Conservation (phyloP, 2,113 vertebrate species). For the Scortum barcoo region DNA sequence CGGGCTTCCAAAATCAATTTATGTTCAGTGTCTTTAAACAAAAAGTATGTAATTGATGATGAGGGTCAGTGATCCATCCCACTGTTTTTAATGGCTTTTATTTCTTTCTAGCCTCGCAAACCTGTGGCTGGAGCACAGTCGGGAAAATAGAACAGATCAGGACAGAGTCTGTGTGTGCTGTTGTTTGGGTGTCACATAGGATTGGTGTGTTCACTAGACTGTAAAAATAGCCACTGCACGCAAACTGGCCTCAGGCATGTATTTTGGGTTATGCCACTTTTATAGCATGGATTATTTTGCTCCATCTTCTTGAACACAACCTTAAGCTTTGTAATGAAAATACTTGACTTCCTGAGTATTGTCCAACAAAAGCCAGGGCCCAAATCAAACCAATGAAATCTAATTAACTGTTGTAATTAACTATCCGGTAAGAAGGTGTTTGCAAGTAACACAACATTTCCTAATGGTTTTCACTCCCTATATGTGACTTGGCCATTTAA, state of each 20-base stretch:
- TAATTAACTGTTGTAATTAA: neutral
- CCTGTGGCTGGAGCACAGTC: neutral
- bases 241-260: constrained; percentile 21
- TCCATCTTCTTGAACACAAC: constrained; percentile 32
- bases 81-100: constrained; percentile 10
- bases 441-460: neutral
- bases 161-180: constrained; percentile 17
- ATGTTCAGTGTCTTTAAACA: constrained; percentile 11
- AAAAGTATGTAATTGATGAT: constrained; percentile 33
- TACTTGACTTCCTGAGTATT: neutral
- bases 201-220: constrained; percentile 23
- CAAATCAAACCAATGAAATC: neutral
- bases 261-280: constrained; percentile 42
- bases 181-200: constrained; percentile 27
- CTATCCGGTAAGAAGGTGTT: neutral
- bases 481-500: neutral
- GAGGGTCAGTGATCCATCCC: constrained; percentile 30
- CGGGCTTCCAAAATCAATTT: constrained; percentile 18
- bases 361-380: neutral
- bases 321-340: constrained; percentile 10
- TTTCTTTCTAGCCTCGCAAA: neutral
- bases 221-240: constrained; percentile 23
- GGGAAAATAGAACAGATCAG: constrained; percentile 7
- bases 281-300: constrained; percentile 20
- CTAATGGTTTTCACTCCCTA: neutral